These are phyloP conservation scores for Thaumatotibia leucotreta DNA, from an alignment of 1,140 invertebrate genomes.

Conservation along the genomic window DNA sequence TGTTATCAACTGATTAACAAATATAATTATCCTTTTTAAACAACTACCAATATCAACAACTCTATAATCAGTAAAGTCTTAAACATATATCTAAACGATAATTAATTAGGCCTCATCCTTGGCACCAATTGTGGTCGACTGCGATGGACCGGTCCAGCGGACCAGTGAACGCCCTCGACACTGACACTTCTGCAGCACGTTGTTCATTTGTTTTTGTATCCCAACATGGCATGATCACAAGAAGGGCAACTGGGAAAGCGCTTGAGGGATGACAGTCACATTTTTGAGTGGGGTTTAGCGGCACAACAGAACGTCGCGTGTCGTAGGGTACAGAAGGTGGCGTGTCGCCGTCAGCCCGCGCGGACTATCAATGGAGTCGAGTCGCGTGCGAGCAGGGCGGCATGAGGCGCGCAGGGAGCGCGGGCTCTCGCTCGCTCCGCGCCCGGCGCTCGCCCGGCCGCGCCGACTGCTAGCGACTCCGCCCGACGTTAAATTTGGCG, in stretches of 20 bases:
- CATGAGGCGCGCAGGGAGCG: constrained; percentile 27
- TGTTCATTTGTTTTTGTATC: constrained; percentile 23
- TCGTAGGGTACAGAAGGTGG: constrained; percentile 38
- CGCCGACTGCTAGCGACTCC: constrained; percentile 52
- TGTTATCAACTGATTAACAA: background rate
- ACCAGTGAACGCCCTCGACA: constrained; percentile 65
- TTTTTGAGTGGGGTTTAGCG: constrained; percentile 39
- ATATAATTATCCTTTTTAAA: constrained; percentile 16
- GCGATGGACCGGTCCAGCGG: constrained; percentile 40
- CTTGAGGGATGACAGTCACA: constrained; percentile 35
- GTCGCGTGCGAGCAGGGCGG: constrained; percentile 20
- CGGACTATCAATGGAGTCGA: constrained; percentile 69
- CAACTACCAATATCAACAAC: constrained; percentile 35
- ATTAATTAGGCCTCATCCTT: constrained; percentile 34
- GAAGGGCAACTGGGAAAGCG: background rate
- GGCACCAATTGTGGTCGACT: constrained; percentile 25
- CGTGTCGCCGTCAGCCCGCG: constrained; percentile 62
- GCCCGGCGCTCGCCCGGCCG: constrained; percentile 33
- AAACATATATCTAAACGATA: background rate
- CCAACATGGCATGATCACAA: constrained; percentile 14
- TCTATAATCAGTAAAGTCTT: constrained; percentile 20
- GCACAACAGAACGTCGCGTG: constrained; percentile 37
- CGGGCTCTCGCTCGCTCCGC: constrained; percentile 41
- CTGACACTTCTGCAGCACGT: constrained; percentile 49
- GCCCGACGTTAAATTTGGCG: constrained; percentile 72